phyloP scores from a whole-genome alignment of 1,140 invertebrate genomes.

The Agraylea sexmaculata region DNA sequence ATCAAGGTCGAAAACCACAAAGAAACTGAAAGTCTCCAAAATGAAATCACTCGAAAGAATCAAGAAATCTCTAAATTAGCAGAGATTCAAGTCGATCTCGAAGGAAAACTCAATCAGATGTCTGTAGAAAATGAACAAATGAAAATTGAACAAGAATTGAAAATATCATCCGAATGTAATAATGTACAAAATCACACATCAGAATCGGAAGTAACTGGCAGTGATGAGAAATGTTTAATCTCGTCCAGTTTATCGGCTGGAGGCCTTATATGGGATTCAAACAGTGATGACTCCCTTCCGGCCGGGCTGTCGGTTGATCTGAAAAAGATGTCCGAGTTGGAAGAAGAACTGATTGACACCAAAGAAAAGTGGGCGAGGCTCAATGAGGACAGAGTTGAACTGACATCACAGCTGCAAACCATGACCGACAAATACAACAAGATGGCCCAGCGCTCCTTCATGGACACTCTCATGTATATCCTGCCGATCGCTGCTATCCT shows the following conservation, averaged over 20 bases:
- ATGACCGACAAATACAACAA: conserved; percentile 25
- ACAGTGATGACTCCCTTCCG: conserved; percentile 5
- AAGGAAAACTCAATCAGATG: conserved; percentile 14
- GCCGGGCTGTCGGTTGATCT: conserved; percentile 25
- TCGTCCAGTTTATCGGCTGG: conserved; percentile 17
- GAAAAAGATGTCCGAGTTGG: conserved; percentile 32
- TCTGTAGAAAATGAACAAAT: not conserved
- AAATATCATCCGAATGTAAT: too few species aligned
- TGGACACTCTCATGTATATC: conserved; percentile 22
- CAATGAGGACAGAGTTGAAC: conserved; percentile 28
- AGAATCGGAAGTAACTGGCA: not conserved
- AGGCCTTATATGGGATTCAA: conserved; percentile 11
- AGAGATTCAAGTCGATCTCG: conserved; percentile 12
- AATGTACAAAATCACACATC: not conserved
- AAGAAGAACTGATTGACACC: conserved; percentile 36
- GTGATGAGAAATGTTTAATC: conserved; percentile 15
- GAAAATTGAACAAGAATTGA: too few species aligned
- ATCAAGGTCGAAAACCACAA: conserved; percentile 9
- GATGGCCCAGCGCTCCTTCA: conserved; percentile 18
- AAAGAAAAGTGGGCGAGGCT: conserved; percentile 37
- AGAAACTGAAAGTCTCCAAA: conserved; percentile 13
- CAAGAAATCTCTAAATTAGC: conserved; percentile 9
- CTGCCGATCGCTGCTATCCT: conserved; percentile 25
- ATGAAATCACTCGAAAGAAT: conserved; percentile 13
- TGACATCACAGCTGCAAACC: conserved; percentile 28